Base-by-base conservation (phyloP, 2,113 vertebrate species). In the Polypterus bichir region DNA sequence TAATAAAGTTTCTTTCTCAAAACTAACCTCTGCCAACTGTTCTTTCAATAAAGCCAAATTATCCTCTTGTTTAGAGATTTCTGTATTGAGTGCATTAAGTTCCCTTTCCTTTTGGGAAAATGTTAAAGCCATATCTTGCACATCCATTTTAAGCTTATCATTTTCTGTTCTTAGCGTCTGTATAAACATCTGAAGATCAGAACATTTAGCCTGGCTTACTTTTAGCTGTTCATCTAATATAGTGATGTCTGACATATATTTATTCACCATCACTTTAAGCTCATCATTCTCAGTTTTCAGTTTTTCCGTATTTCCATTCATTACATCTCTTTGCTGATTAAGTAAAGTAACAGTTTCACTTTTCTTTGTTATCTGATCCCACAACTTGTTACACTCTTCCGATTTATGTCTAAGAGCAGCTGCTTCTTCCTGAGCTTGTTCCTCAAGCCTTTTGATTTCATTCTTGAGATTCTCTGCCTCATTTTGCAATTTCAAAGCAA, bases 91-190 rank as follows among this genome's bases (percentile, higher is more conserved):
- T 52, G 65, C 57, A 59, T 62, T 3, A 44, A 84, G 62, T 67
- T 89, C 85, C 1, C 83, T 71, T 1, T 71, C 72, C 4, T 74
- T 81, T 65, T 70, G 70, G 2, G 62, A 69, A 44, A 83, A 57
- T 2, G 59, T 62, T 3, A 45, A 57, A 9, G 65, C 70, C 3
- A 72, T 65, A 7, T 72, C 74, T 67, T 86, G 77, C 11, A 89
- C 57, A 6, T 91, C 81, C 8, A 58, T 73, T 75, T 85, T 84
- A 11, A 90, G 49, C 58, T 70, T 79, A 8, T 51, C 10, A 7
- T 86, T 91, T 75, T 90, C 84, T 1, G 84, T 73, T 48, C 67
- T 67, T 62, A 86, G 68, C 6, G 68, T 73, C 48, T 84, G 76
- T 48, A 81, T 46, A 58, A 65, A 71, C 8, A 85, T 82, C 60